A percentile compares a stretch with the other conserved stretches of the same genome.
phyloP scores from a whole-genome alignment of 1,140 invertebrate species.

The Aphis gossypii region DNA sequence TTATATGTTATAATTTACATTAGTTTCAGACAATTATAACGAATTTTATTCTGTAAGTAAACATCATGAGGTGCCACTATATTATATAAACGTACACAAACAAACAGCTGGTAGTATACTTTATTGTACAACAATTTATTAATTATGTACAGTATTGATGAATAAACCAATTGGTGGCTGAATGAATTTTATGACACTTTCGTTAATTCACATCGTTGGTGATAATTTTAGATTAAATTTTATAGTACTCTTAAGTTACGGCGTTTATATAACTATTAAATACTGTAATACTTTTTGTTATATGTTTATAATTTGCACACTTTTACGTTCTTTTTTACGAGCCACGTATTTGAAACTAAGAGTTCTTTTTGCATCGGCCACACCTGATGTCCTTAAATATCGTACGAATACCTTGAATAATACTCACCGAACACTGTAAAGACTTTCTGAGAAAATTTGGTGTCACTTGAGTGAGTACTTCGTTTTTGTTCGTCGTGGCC shows the following conservation, averaged over 20 bases:
- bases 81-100: no score
- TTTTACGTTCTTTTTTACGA: neutral
- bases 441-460: slow-evolving; percentile 44
- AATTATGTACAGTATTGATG: neutral
- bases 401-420: neutral
- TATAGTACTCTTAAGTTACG: neutral
- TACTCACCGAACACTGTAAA: slow-evolving; percentile 21
- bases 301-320: neutral
- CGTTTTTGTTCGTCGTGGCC: slow-evolving; percentile 31
- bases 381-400: neutral
- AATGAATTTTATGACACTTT: neutral
- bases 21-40: no score
- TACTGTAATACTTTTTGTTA: neutral
- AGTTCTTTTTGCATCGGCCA: neutral
- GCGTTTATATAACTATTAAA: no score
- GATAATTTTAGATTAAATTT: no score
- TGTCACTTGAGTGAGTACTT: slow-evolving; percentile 25
- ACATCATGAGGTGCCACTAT: no score
- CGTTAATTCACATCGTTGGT: neutral
- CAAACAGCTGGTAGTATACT: no score
- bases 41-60: no score
- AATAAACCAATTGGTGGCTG: no score
- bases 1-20: no score
- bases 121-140: no score
- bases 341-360: neutral